Conservation (phyloP, 2,888 invertebrate species). For the Hoplodrina ambigua region DNA sequence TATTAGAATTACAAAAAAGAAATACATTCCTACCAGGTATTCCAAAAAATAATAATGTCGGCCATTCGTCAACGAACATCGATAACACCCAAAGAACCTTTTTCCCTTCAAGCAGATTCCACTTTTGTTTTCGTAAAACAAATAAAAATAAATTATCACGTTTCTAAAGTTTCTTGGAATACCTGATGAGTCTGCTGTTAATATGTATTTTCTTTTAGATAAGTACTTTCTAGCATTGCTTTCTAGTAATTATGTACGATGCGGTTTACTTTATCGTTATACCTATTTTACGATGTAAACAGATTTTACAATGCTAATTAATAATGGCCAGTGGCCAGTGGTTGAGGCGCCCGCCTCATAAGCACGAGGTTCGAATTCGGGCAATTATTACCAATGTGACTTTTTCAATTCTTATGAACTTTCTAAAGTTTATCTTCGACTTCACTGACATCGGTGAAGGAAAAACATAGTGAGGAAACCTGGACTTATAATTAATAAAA, state of each 20-base stretch:
- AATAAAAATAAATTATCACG: not conserved
- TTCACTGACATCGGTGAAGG: too few relatives aligned
- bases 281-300: not conserved
- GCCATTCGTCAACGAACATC: not conserved
- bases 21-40: not conserved
- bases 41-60: too few relatives aligned
- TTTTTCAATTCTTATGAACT: too few relatives aligned
- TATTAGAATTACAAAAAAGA: not conserved
- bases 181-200: not conserved
- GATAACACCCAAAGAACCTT: not conserved
- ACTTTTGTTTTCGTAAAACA: not conserved
- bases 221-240: not conserved
- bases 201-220: not conserved
- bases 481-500: too few relatives aligned
- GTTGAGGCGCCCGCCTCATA: too few relatives aligned
- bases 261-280: not conserved
- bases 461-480: too few relatives aligned
- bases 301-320: not conserved
- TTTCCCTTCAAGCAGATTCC: not conserved
- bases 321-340: too few relatives aligned
- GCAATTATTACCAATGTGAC: too few relatives aligned
- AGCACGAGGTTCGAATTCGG: too few relatives aligned
- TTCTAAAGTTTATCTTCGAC: too few relatives aligned
- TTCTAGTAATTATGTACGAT: conserved; percentile 4
- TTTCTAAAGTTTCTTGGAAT: conserved; percentile 4